Conservation (phyloP, 2,113 vertebrate genomes). For the Carassius auratus region DNA sequence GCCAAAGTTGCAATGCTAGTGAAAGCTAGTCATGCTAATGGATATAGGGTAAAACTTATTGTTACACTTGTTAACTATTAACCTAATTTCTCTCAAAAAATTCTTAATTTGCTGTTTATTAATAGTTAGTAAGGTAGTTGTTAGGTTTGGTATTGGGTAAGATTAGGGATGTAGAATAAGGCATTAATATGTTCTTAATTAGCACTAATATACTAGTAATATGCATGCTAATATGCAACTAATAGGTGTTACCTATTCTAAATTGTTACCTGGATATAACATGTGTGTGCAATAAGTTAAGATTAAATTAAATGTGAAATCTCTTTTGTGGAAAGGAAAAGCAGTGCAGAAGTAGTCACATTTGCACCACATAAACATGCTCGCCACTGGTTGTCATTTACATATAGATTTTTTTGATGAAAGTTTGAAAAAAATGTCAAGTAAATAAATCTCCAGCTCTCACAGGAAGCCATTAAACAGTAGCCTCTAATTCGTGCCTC, state of each 20-base stretch:
- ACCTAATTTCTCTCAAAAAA: too few species aligned
- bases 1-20: neutral
- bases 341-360: neutral
- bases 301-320: neutral
- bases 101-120: too few species aligned
- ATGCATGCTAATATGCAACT: too few species aligned
- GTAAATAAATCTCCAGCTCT: neutral
- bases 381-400: neutral
- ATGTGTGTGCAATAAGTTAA: neutral
- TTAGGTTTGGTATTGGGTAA: too few species aligned
- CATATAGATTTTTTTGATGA: neutral
- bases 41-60: too few species aligned
- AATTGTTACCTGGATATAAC: neutral
- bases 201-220: too few species aligned
- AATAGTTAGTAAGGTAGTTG: too few species aligned
- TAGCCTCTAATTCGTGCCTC: slow-evolving; percentile 36
- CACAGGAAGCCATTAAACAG: slow-evolving; percentile 12
- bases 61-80: too few species aligned
- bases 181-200: too few species aligned
- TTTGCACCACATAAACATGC: too few species aligned
- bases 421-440: slow-evolving; percentile 35
- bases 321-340: neutral
- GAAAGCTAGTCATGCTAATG: neutral
- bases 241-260: too few species aligned
- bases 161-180: too few species aligned